A percentile compares a stretch with the other conserved stretches of the same genome.
These are phyloP conservation scores for Callyntrura guangdongensis DNA, from an alignment of 2,888 invertebrate species.

Conservation along the genomic window DNA sequence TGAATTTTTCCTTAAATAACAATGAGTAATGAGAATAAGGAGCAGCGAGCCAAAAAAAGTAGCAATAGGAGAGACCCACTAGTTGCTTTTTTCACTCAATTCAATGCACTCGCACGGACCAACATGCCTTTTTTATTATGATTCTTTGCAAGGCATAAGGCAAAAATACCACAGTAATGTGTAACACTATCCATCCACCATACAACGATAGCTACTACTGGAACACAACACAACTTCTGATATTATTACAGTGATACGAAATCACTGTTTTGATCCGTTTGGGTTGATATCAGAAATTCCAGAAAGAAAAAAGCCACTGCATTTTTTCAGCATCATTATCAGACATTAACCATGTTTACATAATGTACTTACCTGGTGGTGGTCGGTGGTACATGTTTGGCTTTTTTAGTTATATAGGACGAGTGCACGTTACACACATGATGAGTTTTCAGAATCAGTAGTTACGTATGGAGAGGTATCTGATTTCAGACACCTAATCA, in stretches of 20 bases:
- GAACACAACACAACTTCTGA: background rate
- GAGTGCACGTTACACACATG: no score
- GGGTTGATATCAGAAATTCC: constrained; percentile 6
- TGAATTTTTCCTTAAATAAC: background rate
- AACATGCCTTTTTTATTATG: background rate
- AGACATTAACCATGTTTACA: constrained; percentile 9
- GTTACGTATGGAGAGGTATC: no score
- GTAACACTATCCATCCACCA: background rate
- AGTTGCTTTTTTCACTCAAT: background rate
- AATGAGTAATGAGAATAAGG: background rate
- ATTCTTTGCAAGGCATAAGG: background rate
- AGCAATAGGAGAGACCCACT: constrained; percentile 14
- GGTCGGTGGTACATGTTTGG: no score
- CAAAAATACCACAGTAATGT: background rate
- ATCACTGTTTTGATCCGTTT: background rate
- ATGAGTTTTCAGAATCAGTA: no score
- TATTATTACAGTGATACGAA: background rate
- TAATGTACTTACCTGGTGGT: background rate
- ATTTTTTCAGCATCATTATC: constrained; percentile 20
- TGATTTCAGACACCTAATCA: no score
- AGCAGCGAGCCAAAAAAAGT: background rate
- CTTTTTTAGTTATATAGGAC: no score
- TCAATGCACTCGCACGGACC: no score
- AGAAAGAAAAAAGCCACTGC: background rate
- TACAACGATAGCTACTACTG: background rate